phyloP scores from a whole-genome alignment of 2,113 vertebrate species.

The Scortum barcoo region DNA sequence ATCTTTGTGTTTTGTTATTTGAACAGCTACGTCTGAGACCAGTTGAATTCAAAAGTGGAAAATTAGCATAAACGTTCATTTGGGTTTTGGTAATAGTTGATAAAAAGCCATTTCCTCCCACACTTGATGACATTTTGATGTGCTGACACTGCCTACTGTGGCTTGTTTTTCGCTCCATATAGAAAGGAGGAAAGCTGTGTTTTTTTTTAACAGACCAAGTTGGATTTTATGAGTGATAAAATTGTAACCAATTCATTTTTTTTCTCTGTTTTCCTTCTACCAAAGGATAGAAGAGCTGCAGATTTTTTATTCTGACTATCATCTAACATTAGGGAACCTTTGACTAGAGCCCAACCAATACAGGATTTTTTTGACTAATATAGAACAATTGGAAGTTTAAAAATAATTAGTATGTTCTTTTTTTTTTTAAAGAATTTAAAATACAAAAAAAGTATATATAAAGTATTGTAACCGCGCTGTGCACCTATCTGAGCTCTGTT shows the following conservation, averaged over 20 bases:
- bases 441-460: too few species aligned
- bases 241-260: too few species aligned
- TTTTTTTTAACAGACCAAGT: too few species aligned
- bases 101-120: background rate
- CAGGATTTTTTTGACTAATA: background rate
- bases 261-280: too few species aligned
- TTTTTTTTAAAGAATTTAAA: background rate
- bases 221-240: too few species aligned
- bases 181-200: too few species aligned
- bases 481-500: background rate
- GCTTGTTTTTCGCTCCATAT: too few species aligned
- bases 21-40: background rate
- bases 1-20: slow-evolving; percentile 20
- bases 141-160: background rate
- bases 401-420: background rate
- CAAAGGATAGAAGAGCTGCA: too few species aligned
- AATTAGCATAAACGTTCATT: background rate
- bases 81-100: background rate
- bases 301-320: too few species aligned
- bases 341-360: too few species aligned
- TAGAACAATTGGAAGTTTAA: background rate
- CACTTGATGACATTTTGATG: background rate
- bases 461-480: background rate
- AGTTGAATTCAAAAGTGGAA: background rate
- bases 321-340: too few species aligned